Evolutionary conservation across 2,113 vertebrate genomes (phyloP), one percentile per base, ranked within the genome.

Genomic region (Mugil cephalus): DNA sequence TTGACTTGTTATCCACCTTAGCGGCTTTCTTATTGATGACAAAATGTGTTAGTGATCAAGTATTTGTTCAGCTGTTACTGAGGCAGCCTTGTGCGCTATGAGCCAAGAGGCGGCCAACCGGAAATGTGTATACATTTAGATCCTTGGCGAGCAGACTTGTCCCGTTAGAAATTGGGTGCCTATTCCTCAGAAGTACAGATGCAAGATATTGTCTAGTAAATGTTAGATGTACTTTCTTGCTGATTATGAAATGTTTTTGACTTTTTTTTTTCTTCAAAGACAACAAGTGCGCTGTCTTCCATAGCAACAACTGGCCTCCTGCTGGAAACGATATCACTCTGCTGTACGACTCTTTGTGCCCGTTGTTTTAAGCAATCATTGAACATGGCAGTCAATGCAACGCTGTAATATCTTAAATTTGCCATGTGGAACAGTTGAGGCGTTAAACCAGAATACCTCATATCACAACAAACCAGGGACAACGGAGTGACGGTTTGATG

Each of bases 231-330:
- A 60, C 85, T 47, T 84, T 80, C 61, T 78, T 74, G 63, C 82
- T 74, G 74, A 62, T 79, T 77, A 70, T 55, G 43, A 74, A 76
- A 77, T 77, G 63, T 82, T 64, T 82, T 34, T 18, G n/a, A n/a
- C 51, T 50, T 50, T 35, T 34, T 45, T 60, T 52, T 78, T 82
- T 62, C 51, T 76, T 30, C 24, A 79, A 93, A 82, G 89, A 88
- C 83, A 91, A 53, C 64, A 90, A 93, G 46, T 77, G 84, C 74
- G 74, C 88, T 75, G 92, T 94, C 93, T 97, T 97, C 95, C 95
- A 93, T 93, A 72, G 91, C 86, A 90, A 51, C 68, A 72, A 88
- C 93, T 90, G 92, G 90, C 93, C 86, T 93, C 77, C 83, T 79
- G 94, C 93, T 94, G 79, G 93, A 92, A 89, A 87, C 80, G 85